phyloP scores from a whole-genome alignment of 1,140 invertebrate species.

The Planococcus citri region DNA sequence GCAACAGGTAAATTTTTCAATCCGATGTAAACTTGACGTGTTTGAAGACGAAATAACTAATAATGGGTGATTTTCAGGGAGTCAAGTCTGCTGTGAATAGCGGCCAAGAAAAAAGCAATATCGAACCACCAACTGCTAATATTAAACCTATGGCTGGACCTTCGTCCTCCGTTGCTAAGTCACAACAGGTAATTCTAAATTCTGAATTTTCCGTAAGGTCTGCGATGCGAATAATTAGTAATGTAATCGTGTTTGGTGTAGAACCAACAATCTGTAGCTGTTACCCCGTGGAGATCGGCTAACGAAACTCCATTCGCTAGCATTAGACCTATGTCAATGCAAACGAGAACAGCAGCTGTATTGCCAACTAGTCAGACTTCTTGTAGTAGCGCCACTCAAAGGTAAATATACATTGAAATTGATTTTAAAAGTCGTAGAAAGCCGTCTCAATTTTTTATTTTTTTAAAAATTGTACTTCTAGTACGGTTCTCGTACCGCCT shows the following conservation, averaged over 20 bases:
- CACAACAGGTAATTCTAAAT: conserved; percentile 30
- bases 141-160: conserved; percentile 75
- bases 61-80: conserved; percentile 28
- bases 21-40: neutral
- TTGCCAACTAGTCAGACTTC: conserved; percentile 47
- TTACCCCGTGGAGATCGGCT: conserved; percentile 35
- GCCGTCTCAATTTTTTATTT: too few relatives aligned
- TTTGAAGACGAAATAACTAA: neutral
- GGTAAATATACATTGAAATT: neutral
- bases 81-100: conserved; percentile 50
- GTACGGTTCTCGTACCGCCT: neutral
- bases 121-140: conserved; percentile 76
- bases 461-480: neutral
- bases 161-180: conserved; percentile 30
- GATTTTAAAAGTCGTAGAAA: neutral
- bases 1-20: conserved; percentile 20
- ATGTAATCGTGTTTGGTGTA: too few relatives aligned
- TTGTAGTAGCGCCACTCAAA: conserved; percentile 33
- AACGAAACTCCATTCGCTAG: conserved; percentile 72
- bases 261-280: conserved; percentile 29
- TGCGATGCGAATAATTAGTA: neutral
- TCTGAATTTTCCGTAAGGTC: neutral
- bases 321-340: conserved; percentile 71
- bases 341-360: conserved; percentile 60
- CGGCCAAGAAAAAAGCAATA: conserved; percentile 50